Base-by-base conservation (phyloP, 2,888 invertebrate genomes). In the Archips xylosteana region DNA sequence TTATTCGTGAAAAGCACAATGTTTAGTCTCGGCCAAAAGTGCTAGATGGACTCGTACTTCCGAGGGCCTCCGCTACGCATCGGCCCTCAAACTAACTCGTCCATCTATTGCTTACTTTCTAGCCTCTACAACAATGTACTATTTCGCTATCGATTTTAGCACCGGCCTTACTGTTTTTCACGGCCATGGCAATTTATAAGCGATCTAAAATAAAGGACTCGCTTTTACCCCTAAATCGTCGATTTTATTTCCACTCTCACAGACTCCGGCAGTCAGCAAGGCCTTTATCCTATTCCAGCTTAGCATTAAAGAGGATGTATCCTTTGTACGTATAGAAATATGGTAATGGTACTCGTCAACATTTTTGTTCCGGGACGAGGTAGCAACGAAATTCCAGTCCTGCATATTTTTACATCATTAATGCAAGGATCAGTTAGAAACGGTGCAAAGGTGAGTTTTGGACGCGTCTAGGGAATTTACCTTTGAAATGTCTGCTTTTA, bases 371-470 rank as follows among this genome's bases (percentile, higher is more conserved):
- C 74, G 59, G 69, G 60, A 34, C 45, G 51, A 60, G 63, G 73
- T 63, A 57, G 69, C 59, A 60, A 39, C 65, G 64, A 61, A 66
- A 74, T 74, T 60, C 74, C 65, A 49, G 70, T 70, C 74, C 74
- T 74, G 74, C 74, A 74, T 74, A 74, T 74, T 74, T 74, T 74
- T 74, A 70, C 74, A 74, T 74, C 74, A 70, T 74, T 74, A 70
- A 74, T 74, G 74, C 60, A 64, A 64, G 15, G 45, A 57, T 67
- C 23, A 57, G 67, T 65, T 49, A 54, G 54, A 42, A 65, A 63
- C 6, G 63, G 23, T 62, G 47, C 54, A 42, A 51, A 69, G 49
- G 69, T 69, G 68, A 63, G 49, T 59, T 60, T 57, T 42, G 42
- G 57, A 1, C 65, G 65, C 45, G n/a, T 42, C 59, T 12, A 42